Evolutionary conservation across 2,888 invertebrate species (phyloP).

Genomic region (Leucoma salicis): DNA sequence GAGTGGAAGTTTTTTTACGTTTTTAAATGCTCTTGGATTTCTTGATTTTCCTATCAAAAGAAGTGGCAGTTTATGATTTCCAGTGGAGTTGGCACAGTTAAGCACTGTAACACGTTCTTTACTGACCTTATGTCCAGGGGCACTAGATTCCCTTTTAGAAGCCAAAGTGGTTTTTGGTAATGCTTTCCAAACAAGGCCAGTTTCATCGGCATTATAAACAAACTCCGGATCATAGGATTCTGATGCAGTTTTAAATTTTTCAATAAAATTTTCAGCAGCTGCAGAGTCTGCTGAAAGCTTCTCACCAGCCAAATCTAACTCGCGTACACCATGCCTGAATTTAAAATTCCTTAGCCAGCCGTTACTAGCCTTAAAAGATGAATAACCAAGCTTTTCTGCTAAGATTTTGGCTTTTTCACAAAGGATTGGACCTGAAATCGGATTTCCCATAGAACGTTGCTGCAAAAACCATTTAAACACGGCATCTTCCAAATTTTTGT

Average conservation of each 20-base stretch:
- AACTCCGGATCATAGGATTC: not conserved
- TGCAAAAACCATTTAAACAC: constrained; percentile 34
- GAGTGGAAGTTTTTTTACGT: constrained; percentile 22
- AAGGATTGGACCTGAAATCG: constrained; percentile 8
- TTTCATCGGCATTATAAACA: constrained; percentile 1
- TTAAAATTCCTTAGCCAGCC: constrained; percentile 34
- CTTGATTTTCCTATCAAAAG: constrained; percentile 15
- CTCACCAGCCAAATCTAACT: not conserved
- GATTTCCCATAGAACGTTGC: constrained; percentile 22
- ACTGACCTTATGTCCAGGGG: not conserved
- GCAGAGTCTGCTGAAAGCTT: constrained; percentile 3
- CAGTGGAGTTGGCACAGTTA: not conserved
- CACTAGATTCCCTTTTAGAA: not conserved
- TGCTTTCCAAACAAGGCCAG: not conserved
- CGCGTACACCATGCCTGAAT: constrained; percentile 29
- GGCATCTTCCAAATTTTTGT: constrained; percentile 33
- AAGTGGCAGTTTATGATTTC: constrained; percentile 20
- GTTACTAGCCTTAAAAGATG: constrained; percentile 26
- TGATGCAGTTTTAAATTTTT: not conserved
- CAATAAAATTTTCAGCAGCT: not conserved
- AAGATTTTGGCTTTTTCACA: constrained; percentile 24
- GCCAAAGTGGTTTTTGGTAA: not conserved
- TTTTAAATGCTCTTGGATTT: constrained; percentile 27
- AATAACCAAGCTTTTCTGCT: constrained; percentile 15
- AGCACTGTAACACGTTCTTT: not conserved